Evolutionary conservation across 2,888 invertebrate genomes (phyloP), one percentile per base, ranked within the genome.

Genomic region (Diachrysia chrysitis): DNA sequence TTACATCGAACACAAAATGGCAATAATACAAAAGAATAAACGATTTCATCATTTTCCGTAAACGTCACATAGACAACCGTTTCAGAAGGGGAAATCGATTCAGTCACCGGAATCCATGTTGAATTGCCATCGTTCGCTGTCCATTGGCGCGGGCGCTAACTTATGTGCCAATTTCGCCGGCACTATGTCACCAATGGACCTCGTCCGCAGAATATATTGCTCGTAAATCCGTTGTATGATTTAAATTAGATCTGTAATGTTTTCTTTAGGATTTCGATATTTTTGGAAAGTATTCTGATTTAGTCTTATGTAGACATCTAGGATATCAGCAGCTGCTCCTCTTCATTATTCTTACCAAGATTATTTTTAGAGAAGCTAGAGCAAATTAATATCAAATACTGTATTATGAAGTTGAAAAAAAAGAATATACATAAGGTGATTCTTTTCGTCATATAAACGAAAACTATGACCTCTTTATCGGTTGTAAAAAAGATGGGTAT

Each of bases 121-220:
- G 69, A 81, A 81, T 77, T 70, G 73, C 63, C 63, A 71, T 73
- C 77, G 78, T 71, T 69, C 64, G 67, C 71, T 82, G 83, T 85
- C 87, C 88, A 88, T 79, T 86, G 87, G 83, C 79, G 78, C 71
- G 79, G 70, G 63, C 65, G 81, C 83, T 90, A 88, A 92, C 89
- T 85, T 90, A 90, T 89, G 88, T 83, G 85, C 87, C 91, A 91
- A 92, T 92, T 87, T 90, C 83, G 81, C 63, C 70, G 70, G 73
- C 77, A 89, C 85, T 91, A 89, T 88, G 90, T 91, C 91, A 90
- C 87, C 87, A 73, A 88, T 88, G 88, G 87, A 88, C 85, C 78
- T 72, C 82, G 82, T 73, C 78, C 76, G 56, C 76, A 63, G 76
- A 87, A 86, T 85, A 77, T 78, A 76, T 75, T 69, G 73, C 71